Percentiles rank a stretch among this genome's conserved stretches.
Conservation (phyloP, 2,113 vertebrate species). For the Chauna torquata region DNA sequence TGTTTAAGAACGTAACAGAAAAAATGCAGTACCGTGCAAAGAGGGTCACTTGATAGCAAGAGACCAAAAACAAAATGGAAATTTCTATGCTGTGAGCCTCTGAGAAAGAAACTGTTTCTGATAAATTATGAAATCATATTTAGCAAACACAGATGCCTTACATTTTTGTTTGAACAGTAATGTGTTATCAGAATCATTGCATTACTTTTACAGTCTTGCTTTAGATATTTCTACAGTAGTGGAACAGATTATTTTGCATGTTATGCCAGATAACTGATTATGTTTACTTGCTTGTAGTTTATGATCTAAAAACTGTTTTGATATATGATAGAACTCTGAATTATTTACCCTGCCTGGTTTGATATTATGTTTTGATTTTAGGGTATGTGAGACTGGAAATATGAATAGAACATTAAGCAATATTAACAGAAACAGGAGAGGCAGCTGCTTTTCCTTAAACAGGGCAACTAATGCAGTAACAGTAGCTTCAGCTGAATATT, state of each 20-base stretch:
- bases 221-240: neutral
- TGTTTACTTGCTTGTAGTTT: neutral
- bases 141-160: conserved; percentile 32
- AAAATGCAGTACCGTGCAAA: neutral
- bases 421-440: neutral
- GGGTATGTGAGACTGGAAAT: neutral
- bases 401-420: neutral
- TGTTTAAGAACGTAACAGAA: neutral
- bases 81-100: neutral
- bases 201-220: conserved; percentile 8
- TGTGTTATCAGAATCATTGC: conserved; percentile 10
- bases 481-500: neutral
- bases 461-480: neutral
- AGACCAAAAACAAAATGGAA: neutral
- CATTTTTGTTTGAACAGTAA: conserved; percentile 28
- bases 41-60: neutral
- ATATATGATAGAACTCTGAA: neutral
- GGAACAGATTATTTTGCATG: conserved; percentile 13
- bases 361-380: neutral
- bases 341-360: neutral
- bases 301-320: neutral
- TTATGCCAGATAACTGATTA: neutral
- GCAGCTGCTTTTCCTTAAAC: neutral
- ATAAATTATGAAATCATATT: neutral
- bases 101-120: neutral